Percentiles rank a stretch among this genome's conserved stretches.
These are phyloP conservation scores for Siniperca undulata DNA, from an alignment of 2,797 vertebrate genomes.

Conservation along the genomic window DNA sequence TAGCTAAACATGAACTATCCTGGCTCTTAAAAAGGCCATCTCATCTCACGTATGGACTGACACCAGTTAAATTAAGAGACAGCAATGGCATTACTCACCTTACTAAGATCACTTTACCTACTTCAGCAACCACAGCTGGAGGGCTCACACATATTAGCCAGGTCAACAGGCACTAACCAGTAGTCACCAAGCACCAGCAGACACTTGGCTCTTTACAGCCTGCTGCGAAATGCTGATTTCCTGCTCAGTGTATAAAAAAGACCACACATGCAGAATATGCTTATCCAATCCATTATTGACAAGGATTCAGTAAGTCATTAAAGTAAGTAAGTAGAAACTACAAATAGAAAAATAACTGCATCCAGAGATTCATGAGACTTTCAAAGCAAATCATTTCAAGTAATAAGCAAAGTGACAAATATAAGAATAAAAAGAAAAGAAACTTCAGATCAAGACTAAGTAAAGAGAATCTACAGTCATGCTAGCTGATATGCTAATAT, in stretches of 20 bases:
- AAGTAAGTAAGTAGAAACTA: not conserved
- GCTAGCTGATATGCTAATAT: too few relatives aligned
- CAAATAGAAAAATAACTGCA: not conserved
- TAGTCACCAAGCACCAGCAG: conserved; percentile 22
- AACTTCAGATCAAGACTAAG: not conserved
- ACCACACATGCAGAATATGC: not conserved
- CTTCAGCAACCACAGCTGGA: conserved; percentile 33
- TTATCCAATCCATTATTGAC: not conserved
- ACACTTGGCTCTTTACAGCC: not conserved
- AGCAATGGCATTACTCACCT: conserved; percentile 24
- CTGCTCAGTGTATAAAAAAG: not conserved
- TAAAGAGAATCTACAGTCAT: not conserved
- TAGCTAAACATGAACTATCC: not conserved
- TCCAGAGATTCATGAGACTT: not conserved
- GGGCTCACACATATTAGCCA: conserved; percentile 19
- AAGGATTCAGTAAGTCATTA: not conserved
- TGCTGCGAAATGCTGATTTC: not conserved
- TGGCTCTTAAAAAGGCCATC: conserved; percentile 13
- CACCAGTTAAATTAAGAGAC: conserved; percentile 37
- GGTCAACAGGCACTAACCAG: conserved; percentile 34
- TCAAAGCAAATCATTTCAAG: not conserved
- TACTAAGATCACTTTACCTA: conserved; percentile 41
- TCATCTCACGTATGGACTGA: not conserved
- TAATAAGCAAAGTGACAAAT: not conserved
- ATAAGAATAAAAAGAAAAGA: not conserved